phyloP scores from a whole-genome alignment of 2,113 vertebrate species.

The Notechis scutatus region DNA sequence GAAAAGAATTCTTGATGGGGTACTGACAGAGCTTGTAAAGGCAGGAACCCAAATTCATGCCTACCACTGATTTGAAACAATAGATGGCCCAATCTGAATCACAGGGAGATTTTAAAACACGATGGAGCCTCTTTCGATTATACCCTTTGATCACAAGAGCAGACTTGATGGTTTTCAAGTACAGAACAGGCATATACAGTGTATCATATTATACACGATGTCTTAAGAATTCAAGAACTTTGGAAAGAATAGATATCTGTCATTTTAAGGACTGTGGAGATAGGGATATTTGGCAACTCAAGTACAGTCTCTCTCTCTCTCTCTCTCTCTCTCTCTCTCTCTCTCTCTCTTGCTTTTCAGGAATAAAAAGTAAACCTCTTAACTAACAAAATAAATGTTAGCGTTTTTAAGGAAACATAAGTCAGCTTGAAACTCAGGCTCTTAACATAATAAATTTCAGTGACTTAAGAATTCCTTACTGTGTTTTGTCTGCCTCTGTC shows the following conservation, averaged over 20 bases:
- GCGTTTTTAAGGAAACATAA: neutral
- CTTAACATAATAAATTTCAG: neutral
- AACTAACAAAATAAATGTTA: neutral
- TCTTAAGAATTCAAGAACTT: neutral
- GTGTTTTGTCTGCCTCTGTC: constrained; percentile 15
- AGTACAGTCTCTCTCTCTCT: neutral
- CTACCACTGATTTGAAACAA: constrained; percentile 24
- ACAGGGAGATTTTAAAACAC: neutral
- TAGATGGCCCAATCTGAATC: constrained; percentile 7
- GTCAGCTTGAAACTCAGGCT: neutral
- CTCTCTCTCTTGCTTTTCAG: neutral
- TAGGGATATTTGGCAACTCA: neutral
- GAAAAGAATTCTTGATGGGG: constrained; percentile 21
- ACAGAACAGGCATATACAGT: neutral
- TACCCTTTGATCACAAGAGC: constrained; percentile 3
- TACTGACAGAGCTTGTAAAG: neutral
- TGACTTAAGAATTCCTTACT: neutral
- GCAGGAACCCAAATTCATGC: constrained; percentile 17
- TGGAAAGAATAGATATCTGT: constrained; percentile 9
- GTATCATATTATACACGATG: neutral
- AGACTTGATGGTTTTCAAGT: neutral
- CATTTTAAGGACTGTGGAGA: neutral
- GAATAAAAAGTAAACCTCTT: neutral
- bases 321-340: too few relatives aligned
- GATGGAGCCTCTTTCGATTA: neutral